Percentiles rank a stretch among this genome's conserved stretches.
Evolutionary conservation across 2,797 vertebrate genomes (phyloP).

Genomic region (Tadarida brasiliensis): DNA sequence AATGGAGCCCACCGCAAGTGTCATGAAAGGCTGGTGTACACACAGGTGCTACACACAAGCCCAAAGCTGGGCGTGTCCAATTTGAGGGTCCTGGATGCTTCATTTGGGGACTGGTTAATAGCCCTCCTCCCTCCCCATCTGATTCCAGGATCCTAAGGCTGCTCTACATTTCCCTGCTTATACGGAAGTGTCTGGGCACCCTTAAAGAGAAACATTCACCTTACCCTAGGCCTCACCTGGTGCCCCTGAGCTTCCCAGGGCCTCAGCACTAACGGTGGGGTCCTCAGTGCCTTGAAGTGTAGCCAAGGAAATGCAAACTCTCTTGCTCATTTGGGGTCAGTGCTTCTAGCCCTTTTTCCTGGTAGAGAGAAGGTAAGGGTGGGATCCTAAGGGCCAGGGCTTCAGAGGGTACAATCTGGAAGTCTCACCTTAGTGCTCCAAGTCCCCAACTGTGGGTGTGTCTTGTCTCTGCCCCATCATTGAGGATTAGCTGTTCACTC

Average conservation of each 20-base stretch:
- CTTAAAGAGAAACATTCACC: not conserved
- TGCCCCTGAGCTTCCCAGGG: slow-evolving; percentile 39
- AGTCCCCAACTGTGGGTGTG: not conserved
- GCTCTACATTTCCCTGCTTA: not conserved
- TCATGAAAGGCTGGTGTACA: not conserved
- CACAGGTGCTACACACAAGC: not conserved
- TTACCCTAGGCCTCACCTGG: not conserved
- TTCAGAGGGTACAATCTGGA: not conserved
- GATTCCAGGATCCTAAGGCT: not conserved
- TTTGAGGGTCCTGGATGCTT: slow-evolving; percentile 32
- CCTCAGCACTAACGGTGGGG: not conserved
- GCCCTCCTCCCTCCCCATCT: not conserved
- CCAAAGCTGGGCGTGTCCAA: not conserved
- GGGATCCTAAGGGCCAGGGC: not conserved
- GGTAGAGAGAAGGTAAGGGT: slow-evolving; percentile 10
- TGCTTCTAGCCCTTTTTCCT: slow-evolving; percentile 26
- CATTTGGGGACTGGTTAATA: not conserved
- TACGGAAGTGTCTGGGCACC: not conserved
- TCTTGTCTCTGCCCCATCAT: not conserved
- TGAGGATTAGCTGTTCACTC: not conserved
- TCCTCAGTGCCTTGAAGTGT: slow-evolving; percentile 58
- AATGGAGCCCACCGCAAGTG: not conserved
- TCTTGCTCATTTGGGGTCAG: slow-evolving; percentile 73
- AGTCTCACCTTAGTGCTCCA: not conserved
- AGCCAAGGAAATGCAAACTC: slow-evolving; percentile 76